Evolutionary conservation across 64 coral and sea anemone species (phyloP), one percentile per base, ranked within the genome.

Genomic region (Cladopsammia gracilis): DNA sequence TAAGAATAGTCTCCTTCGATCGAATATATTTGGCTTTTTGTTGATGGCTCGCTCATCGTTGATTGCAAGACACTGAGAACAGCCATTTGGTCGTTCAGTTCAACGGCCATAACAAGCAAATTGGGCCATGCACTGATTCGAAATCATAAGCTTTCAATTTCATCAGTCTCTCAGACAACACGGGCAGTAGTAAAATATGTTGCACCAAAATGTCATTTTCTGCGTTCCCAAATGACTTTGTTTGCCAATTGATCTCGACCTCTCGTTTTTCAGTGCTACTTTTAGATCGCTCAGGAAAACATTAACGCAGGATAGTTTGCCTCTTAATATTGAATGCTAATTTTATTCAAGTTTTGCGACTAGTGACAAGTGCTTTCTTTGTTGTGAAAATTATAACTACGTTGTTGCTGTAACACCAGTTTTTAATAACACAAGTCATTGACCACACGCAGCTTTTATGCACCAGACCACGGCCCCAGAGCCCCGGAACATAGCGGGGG

Each of bases 151-250:
- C 19, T 18, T 50, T 49, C 19, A 13, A 67, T 65, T 48, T 48
- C 60, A 66, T 84, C 18, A 24, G 80, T 84, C 43, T 23, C 62
- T 64, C 23, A 23, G 80, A 13, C 62, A 50, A 84, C 60, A 45
- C 9, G 19, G 0, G 45, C 62, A 3, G 20, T 25, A 50, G 61
- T 50, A 67, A 84, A 68, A 84, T 51, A 84, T 84, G 46, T 45
- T 22, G 7, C 7, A 60, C 10, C 20, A 79, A 79, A 42, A 16
- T 56, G 54, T 14, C 75, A 24, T 57, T 56, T 53, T 81, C 10
- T 62, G 57, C 15, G 25, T 2, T 48, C 18, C 48, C 2, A 5
- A 64, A 20, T 59, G 0, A 25, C 24, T 79, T 58, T 12, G 20
- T 44, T 1, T 14, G 18, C 16, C 6, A 18, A 75, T 1, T 70